phyloP scores from a whole-genome alignment of 2,113 vertebrate genomes.

The Carassius auratus region DNA sequence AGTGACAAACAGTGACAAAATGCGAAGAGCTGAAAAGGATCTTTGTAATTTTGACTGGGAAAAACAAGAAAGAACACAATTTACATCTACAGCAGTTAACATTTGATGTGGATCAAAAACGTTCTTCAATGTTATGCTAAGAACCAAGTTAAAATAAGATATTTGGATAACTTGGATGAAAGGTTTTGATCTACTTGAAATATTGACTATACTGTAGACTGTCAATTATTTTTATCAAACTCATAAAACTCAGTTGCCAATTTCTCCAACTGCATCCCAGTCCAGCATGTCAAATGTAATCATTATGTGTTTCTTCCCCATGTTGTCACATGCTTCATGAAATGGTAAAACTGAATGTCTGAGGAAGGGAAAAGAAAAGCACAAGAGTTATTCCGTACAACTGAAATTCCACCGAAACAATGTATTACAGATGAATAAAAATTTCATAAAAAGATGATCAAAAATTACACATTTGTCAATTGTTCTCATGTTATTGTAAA shows the following conservation, averaged over 20 bases:
- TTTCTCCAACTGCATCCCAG: constrained; percentile 37
- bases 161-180: too few relatives aligned
- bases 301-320: constrained; percentile 51
- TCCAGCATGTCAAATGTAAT: constrained; percentile 67
- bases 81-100: too few relatives aligned
- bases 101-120: too few relatives aligned
- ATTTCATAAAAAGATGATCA: background rate
- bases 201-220: too few relatives aligned
- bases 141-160: too few relatives aligned
- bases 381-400: background rate
- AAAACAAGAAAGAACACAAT: background rate
- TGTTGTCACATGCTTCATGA: constrained; percentile 56
- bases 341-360: constrained; percentile 69
- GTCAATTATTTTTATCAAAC: background rate
- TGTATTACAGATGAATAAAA: background rate
- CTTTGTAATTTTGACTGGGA: background rate
- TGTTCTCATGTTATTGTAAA: background rate
- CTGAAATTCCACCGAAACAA: background rate
- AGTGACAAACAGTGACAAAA: too few relatives aligned
- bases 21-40: background rate
- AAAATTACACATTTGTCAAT: background rate
- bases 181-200: too few relatives aligned
- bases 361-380: constrained; percentile 39
- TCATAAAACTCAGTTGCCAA: constrained; percentile 65
- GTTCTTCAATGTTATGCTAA: too few relatives aligned